Evolutionary conservation across 2,797 vertebrate genomes (phyloP).

Genomic region (Phrynocephalus guinanensis): DNA sequence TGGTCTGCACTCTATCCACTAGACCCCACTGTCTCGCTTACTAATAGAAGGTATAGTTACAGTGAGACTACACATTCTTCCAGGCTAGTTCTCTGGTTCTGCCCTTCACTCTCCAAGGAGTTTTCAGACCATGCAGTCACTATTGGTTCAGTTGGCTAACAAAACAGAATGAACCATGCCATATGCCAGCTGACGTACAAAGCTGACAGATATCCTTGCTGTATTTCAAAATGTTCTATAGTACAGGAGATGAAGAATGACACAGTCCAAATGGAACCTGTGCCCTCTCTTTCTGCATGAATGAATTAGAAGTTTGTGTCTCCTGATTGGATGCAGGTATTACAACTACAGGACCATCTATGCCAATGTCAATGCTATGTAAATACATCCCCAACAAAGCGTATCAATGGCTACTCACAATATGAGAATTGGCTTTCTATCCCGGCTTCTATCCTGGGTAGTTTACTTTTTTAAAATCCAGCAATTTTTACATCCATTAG

Average conservation of each 20-base stretch:
- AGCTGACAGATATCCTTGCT: not conserved
- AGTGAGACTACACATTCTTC: not conserved
- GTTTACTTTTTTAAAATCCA: constrained; percentile 45
- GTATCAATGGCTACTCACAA: constrained; percentile 73
- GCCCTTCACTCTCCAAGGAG: not conserved
- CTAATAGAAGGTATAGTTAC: constrained; percentile 34
- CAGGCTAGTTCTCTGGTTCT: not conserved
- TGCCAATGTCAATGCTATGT: constrained; percentile 74
- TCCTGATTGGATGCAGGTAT: constrained; percentile 23
- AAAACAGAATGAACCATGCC: not conserved
- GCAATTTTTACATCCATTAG: constrained; percentile 71
- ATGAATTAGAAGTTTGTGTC: not conserved
- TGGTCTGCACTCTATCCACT: not conserved
- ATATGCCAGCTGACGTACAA: not conserved
- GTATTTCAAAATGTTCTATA: not conserved
- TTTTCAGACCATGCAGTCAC: not conserved
- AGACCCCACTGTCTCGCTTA: not conserved
- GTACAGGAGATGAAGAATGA: not conserved
- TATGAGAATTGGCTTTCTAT: constrained; percentile 45
- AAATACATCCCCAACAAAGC: constrained; percentile 69
- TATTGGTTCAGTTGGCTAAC: not conserved
- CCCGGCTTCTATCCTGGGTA: constrained; percentile 24
- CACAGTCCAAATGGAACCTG: not conserved
- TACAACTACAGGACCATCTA: constrained; percentile 71
- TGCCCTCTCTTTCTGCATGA: not conserved